Evolutionary conservation across 2,113 vertebrate genomes (phyloP).

Genomic region (Cochlearius cochlearius): DNA sequence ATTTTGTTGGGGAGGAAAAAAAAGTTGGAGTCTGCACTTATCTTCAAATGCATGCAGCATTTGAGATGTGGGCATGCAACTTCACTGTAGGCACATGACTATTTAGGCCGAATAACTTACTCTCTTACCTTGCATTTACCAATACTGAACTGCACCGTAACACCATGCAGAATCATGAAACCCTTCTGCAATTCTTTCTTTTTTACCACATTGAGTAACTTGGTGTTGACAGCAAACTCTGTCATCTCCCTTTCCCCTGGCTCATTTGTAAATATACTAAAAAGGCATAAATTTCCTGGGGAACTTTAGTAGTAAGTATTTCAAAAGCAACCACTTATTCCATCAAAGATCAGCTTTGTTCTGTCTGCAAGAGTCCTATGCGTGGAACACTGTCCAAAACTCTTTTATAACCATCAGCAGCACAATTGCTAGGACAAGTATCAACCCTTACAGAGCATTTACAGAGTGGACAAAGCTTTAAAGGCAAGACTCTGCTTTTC

Average conservation of each 20-base stretch:
- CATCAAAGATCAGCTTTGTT: background rate
- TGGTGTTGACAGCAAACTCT: background rate
- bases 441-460: background rate
- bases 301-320: background rate
- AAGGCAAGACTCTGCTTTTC: background rate
- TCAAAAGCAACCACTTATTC: background rate
- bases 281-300: background rate
- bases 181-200: background rate
- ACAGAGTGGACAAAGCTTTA: background rate
- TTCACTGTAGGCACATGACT: background rate
- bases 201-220: background rate
- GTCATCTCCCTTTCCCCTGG: background rate
- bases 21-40: background rate
- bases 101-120: background rate
- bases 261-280: background rate
- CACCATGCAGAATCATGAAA: background rate
- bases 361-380: background rate
- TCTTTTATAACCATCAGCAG: background rate
- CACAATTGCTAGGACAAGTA: background rate
- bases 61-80: background rate
- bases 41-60: background rate
- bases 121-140: background rate
- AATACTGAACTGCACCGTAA: background rate
- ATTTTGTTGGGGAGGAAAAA: background rate
- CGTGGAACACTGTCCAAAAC: background rate